Evolutionary conservation across 2,797 vertebrate species (phyloP).

Genomic region (Takifugu ocellatus): DNA sequence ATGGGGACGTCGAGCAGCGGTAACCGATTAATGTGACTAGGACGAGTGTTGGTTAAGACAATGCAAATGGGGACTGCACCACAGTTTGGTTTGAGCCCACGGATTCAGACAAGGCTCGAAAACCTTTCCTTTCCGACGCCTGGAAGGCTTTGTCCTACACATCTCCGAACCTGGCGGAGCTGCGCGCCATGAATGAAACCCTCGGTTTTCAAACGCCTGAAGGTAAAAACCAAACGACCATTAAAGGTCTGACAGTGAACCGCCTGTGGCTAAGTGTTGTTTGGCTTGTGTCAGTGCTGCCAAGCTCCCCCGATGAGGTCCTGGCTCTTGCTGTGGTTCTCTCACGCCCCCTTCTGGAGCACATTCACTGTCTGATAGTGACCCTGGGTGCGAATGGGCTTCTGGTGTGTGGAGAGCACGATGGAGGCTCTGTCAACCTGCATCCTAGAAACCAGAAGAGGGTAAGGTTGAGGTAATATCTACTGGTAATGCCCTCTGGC

Average conservation of each 20-base stretch:
- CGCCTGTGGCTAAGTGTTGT: conserved; percentile 8
- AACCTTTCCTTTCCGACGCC: conserved; percentile 87
- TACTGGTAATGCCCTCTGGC: no score
- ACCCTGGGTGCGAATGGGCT: conserved; percentile 81
- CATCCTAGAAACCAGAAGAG: conserved; percentile 51
- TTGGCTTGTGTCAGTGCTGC: conserved; percentile 65
- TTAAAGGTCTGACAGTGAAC: no score
- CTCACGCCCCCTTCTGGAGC: conserved; percentile 83
- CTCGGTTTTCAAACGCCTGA: conserved; percentile 77
- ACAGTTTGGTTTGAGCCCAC: conserved; percentile 92
- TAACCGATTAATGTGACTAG: neutral
- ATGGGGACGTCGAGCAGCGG: neutral
- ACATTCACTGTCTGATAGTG: conserved; percentile 83
- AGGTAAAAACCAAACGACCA: conserved; percentile 64
- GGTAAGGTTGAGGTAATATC: conserved; percentile 36
- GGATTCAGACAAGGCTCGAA: conserved; percentile 83
- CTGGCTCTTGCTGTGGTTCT: conserved; percentile 72
- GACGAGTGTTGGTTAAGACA: conserved; percentile 6
- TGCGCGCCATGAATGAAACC: conserved; percentile 81
- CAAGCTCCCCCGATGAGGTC: conserved; percentile 69
- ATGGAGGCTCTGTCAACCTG: conserved; percentile 72
- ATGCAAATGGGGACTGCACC: conserved; percentile 16
- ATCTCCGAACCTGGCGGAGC: conserved; percentile 86
- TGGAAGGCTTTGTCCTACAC: conserved; percentile 85
- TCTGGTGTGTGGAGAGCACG: conserved; percentile 79